Base-by-base conservation (phyloP, 1,140 invertebrate species). In the Onthophagus taurus region DNA sequence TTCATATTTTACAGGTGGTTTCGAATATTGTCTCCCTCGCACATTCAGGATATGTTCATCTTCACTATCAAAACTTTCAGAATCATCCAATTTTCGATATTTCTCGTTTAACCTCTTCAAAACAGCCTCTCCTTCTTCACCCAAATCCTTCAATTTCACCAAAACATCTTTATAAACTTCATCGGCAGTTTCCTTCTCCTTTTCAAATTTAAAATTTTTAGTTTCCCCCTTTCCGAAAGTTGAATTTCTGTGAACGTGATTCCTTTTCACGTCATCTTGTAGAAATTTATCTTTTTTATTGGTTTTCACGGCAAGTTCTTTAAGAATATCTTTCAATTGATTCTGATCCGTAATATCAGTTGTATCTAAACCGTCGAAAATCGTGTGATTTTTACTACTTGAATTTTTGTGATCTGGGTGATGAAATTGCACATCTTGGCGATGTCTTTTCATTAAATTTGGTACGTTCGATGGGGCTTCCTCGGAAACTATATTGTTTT, bases 141-240 rank as follows among this genome's bases (percentile, higher is more conserved):
- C 77, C 2, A 79, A 52, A 0, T 61, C 65, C 37, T 67, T 64
- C 5, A 81, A 58, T 49, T 70, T 74, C 7, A 61, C 61, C n/a
- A 79, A 51, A 2, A 80, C 62, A 14, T 76, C 72, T 45, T 72
- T 62, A 35, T 76, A 71, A 0, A 78, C 61, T 59, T 81, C 78
- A 6, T 62, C 67, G 0, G 77, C 80, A 14, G 62, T 67, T 5
- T 37, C 11, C 8, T 31, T 21, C 21, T 16, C 30, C 7, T 31
- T 24, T 30, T 57, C 31, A 13, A 55, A 34, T 48, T 50, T 44
- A 58, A 63, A 49, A 52, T 59, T 60, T 24, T 49, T 44, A 2
- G 16, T 51, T 39, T 63, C 59, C 4, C 46, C 53, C 46, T 55
- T 45, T 0, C 50, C 58, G 31, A 61, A 54, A 17, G 58, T 61